Conservation (phyloP, 2,888 invertebrate genomes). For the Keiferia lycopersicella region DNA sequence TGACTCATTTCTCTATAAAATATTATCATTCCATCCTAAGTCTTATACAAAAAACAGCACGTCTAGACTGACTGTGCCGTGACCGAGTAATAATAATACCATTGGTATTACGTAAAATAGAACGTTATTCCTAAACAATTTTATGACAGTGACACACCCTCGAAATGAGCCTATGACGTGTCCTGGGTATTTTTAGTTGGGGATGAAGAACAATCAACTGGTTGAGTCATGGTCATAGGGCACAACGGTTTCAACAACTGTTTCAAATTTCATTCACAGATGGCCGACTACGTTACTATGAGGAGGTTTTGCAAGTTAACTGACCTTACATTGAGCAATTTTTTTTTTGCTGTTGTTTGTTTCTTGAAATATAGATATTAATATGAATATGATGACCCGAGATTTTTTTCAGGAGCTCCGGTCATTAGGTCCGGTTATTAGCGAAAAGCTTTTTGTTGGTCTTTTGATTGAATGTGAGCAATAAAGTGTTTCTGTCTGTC, state of each 20-base stretch:
- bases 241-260: background rate
- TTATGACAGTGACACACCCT: slow-evolving; percentile 4
- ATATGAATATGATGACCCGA: no score
- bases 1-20: background rate
- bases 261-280: background rate
- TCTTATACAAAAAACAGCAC: background rate
- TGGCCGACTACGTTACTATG: background rate
- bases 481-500: no score
- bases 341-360: no score
- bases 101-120: slow-evolving; percentile 10
- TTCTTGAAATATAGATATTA: no score
- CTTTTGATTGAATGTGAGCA: no score
- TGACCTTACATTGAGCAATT: no score
- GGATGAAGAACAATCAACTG: background rate
- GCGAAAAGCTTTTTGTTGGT: no score
- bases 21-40: slow-evolving; percentile 5
- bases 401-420: no score
- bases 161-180: slow-evolving; percentile 7
- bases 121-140: slow-evolving; percentile 6
- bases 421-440: no score
- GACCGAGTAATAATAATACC: background rate
- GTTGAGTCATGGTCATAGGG: slow-evolving; percentile 8
- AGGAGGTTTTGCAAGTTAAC: no score
- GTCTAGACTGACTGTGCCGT: slow-evolving; percentile 12
- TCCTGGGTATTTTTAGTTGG: slow-evolving; percentile 9